Base-by-base conservation (phyloP, 2,113 vertebrate species). In the Engystomops pustulosus region DNA sequence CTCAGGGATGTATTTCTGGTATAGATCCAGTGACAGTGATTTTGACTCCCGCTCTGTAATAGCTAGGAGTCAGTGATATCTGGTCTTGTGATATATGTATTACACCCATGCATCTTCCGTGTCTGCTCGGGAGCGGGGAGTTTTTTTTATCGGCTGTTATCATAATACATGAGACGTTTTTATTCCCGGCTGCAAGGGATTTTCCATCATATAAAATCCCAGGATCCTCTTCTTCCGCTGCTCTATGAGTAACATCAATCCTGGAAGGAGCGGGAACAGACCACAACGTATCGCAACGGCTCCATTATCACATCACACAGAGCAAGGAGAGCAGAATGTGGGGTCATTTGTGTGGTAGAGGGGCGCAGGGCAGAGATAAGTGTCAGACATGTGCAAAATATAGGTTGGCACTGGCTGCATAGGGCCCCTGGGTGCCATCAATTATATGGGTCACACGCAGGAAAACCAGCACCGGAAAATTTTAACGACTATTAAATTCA, bases 131-230 rank as follows among this genome's bases (percentile, higher is more conserved):
- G n/a, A n/a, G n/a, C 14, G 9, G 3, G 55, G 55, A 25, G 23
- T 7, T 6, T 5, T 8, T 7, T 3, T 72, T 47, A 45, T 72
- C 41, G 1, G 68, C 69, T 4, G 3, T 72, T 72, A 45, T 72
- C 69, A 45, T 45, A 45, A 72, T 25, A 47, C 12, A 72, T 23
- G 69, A 5, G 69, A 72, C 69, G n/a, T 45, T 47, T 72, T 72
- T 25, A 45, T 12, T 44, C 69, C 41, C 69, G 8, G n/a, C 4
- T 5, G 3, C n/a, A 47, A n/a, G 23, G 69, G 12, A 47, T 20
- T 41, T 41, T 45, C 38, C 23, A 27, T 72, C n/a, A 27, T 12
- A 47, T 17, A 27, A 72, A 45, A 15, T 72, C 69, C 7, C 41
- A 27, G 10, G 1, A 25, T 72, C 69, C 47, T 10, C 34, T 0